Base-by-base conservation (phyloP, 2,113 vertebrate species). In the Macrotus californicus region DNA sequence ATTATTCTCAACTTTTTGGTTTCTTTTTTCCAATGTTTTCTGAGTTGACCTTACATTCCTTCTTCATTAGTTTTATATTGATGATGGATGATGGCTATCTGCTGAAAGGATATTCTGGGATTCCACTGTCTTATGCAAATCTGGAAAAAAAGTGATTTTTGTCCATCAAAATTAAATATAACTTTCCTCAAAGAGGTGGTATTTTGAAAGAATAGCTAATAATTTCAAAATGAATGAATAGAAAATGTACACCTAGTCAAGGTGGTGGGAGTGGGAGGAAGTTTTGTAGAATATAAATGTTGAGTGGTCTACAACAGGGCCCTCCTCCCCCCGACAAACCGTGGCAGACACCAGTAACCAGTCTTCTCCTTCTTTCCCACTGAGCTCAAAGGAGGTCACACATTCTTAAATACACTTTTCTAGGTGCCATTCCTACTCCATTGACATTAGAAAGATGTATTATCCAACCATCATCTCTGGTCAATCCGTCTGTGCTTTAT, bases 351-450 rank as follows among this genome's bases (percentile, higher is more conserved):
- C 36, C 36, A 34, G 24, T 89, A 48, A 90, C 94, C 66, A 94
- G 46, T 83, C 77, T 91, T 93, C 64, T 73, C 22, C 69, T 61
- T 82, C 26, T 73, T 92, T 88, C 87, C 81, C 34, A 54, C 46
- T 73, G 67, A 91, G 67, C 70, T 96, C 82, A 96, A 93, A 92
- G 64, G 36, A 87, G 29, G 34, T 73, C 67, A 82, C 67, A 80
- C 66, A 66, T 90, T 87, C n/a, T 93, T 95, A 36, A 81, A 34
- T 50, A 46, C 18, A 75, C 61, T 95, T 90, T 94, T 73, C 59
- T 52, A 89, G 69, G 41, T 43, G 94, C 56, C 50, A 70, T 95
- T 96, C 31, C 85, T 90, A 95, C 84, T 87, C 75, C 69, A 31
- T 70, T 90, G 80, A 39, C 26, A 1, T 91, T 70, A 95, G 81